Conservation (phyloP, 2,888 invertebrate species). For the Andrena bicolor region DNA sequence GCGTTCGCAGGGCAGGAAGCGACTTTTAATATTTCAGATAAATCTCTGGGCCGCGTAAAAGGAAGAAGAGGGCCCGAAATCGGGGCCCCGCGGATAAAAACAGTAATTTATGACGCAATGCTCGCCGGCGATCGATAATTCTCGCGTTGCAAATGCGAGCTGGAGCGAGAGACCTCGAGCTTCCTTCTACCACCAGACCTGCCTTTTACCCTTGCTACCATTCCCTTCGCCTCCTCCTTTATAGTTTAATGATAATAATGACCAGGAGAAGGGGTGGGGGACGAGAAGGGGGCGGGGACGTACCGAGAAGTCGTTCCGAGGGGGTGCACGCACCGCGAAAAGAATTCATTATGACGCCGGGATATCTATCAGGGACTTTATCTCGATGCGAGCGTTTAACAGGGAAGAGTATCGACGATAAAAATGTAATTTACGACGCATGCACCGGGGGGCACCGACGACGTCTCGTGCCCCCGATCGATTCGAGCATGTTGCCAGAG, state of each 20-base stretch:
- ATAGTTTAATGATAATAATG: constrained; percentile 53
- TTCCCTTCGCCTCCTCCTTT: not conserved
- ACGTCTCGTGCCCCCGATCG: too few species aligned
- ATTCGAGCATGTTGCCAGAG: too few species aligned
- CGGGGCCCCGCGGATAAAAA: constrained; percentile 70
- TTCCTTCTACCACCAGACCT: constrained; percentile 21
- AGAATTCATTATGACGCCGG: constrained; percentile 56
- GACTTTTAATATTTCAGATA: constrained; percentile 73
- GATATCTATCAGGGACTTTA: constrained; percentile 53
- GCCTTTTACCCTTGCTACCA: constrained; percentile 11
- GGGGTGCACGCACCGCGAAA: constrained; percentile 39
- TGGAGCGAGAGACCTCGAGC: constrained; percentile 20
- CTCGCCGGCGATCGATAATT: constrained; percentile 69
- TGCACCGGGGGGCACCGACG: not conserved
- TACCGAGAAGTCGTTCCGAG: constrained; percentile 48
- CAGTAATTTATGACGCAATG: constrained; percentile 67
- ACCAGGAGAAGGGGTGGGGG: not conserved
- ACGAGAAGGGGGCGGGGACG: constrained; percentile 45
- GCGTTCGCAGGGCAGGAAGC: constrained; percentile 43
- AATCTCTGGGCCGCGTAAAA: constrained; percentile 63
- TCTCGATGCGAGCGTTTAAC: constrained; percentile 42
- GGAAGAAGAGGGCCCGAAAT: constrained; percentile 52
- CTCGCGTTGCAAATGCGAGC: constrained; percentile 55
- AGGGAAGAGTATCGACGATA: constrained; percentile 23
- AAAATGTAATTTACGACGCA: constrained; percentile 37